These are phyloP conservation scores for Chrysolina oricalcia DNA, from an alignment of 2,888 invertebrate species.

Conservation along the genomic window DNA sequence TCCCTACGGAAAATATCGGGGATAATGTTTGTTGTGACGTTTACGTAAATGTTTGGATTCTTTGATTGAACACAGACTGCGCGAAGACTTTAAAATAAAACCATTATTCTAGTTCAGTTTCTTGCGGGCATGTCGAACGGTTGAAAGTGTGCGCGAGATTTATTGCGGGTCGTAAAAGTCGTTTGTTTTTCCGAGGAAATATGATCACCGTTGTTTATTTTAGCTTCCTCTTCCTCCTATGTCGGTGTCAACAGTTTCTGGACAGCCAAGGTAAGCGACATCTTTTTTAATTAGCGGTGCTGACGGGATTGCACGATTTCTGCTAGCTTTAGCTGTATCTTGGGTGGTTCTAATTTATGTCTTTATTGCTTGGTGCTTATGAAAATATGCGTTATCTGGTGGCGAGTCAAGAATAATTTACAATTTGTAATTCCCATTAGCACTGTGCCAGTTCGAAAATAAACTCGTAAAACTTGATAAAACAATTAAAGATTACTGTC, in stretches of 20 bases:
- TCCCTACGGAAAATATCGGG: constrained; percentile 61
- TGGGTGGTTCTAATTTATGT: background rate
- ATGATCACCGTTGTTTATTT: constrained; percentile 60
- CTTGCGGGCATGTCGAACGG: constrained; percentile 38
- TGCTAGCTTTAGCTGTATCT: background rate
- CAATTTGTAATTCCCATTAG: background rate
- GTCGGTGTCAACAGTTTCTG: constrained; percentile 51
- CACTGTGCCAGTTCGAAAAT: background rate
- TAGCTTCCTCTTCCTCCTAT: constrained; percentile 54
- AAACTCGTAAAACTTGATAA: constrained; percentile 6
- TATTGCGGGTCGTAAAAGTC: constrained; percentile 55
- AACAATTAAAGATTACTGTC: background rate
- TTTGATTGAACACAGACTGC: constrained; percentile 67
- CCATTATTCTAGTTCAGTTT: constrained; percentile 61
- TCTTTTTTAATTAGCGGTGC: background rate
- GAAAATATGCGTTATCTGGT: background rate
- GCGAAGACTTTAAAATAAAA: constrained; percentile 63
- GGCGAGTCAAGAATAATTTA: background rate
- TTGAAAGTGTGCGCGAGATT: constrained; percentile 47
- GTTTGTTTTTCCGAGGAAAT: constrained; percentile 58
- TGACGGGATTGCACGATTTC: background rate
- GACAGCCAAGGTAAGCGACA: constrained; percentile 42
- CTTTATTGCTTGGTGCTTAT: background rate
- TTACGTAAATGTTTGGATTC: constrained; percentile 69
- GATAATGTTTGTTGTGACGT: constrained; percentile 69